These are phyloP conservation scores for Arion vulgaris DNA, from an alignment of 1,140 invertebrate species.

Conservation along the genomic window DNA sequence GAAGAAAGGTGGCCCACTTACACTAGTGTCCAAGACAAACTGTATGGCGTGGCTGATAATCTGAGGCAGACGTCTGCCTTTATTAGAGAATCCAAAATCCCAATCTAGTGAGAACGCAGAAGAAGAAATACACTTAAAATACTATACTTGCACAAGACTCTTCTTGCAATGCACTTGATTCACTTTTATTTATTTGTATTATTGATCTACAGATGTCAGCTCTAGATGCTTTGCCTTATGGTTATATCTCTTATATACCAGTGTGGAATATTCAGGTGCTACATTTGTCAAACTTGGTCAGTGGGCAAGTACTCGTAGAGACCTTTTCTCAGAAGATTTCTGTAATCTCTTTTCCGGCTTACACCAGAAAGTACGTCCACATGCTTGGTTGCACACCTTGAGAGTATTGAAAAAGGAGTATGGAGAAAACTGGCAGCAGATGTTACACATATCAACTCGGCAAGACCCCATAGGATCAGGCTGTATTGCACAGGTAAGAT, in stretches of 20 bases:
- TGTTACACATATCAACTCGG: slow-evolving; percentile 62
- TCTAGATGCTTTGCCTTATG: slow-evolving; percentile 31
- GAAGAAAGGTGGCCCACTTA: too few species aligned
- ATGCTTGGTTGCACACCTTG: slow-evolving; percentile 65
- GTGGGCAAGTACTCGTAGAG: slow-evolving; percentile 74
- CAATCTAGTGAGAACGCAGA: too few species aligned
- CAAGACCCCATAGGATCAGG: slow-evolving; percentile 74
- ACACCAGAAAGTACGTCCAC: slow-evolving; percentile 68
- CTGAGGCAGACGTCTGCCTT: too few species aligned
- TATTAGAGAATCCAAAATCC: too few species aligned
- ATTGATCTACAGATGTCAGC: slow-evolving; percentile 29
- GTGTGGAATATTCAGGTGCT: slow-evolving; percentile 73
- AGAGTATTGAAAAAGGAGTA: slow-evolving; percentile 41
- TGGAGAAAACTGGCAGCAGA: slow-evolving; percentile 50
- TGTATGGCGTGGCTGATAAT: too few species aligned
- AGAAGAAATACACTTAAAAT: too few species aligned
- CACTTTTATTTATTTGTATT: too few species aligned
- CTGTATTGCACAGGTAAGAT: slow-evolving; percentile 75
- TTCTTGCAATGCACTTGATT: neutral
- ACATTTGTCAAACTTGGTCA: slow-evolving; percentile 76
- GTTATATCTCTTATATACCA: slow-evolving; percentile 43
- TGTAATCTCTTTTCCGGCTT: slow-evolving; percentile 71
- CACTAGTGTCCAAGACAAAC: too few species aligned
- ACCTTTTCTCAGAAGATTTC: slow-evolving; percentile 73
- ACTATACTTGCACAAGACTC: neutral